Percentiles rank a stretch among this genome's conserved stretches.
Evolutionary conservation across 2,113 vertebrate species (phyloP).

Genomic region (Hassar affinis): DNA sequence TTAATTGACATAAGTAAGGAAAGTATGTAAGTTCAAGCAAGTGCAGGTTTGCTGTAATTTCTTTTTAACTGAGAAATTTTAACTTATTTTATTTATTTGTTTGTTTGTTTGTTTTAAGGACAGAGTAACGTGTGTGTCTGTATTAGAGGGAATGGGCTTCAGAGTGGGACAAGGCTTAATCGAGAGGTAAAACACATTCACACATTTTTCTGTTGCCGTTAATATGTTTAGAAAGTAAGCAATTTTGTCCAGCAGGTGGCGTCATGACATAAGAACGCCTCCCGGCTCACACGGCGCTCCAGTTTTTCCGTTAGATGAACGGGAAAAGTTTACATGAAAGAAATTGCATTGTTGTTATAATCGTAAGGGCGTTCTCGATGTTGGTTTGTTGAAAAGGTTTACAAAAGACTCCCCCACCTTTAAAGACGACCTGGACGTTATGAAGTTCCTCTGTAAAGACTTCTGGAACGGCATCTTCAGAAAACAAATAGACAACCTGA

Average conservation of each 20-base stretch:
- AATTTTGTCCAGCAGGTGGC: conserved; percentile 18
- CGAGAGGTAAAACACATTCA: conserved; percentile 70
- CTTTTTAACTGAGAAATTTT: too few relatives aligned
- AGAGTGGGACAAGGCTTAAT: conserved; percentile 83
- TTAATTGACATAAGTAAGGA: too few relatives aligned
- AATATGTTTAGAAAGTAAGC: not conserved
- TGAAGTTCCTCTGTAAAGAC: conserved; percentile 87
- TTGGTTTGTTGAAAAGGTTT: too few relatives aligned
- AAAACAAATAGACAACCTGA: conserved; percentile 82
- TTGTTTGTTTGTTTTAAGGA: conserved; percentile 63
- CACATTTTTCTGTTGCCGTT: not conserved
- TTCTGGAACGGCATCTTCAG: conserved; percentile 81
- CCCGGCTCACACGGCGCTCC: not conserved
- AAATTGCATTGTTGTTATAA: too few relatives aligned
- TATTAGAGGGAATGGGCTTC: conserved; percentile 83
- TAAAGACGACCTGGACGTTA: conserved; percentile 81
- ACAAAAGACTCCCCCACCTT: conserved; percentile 78
- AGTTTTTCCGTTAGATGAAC: not conserved
- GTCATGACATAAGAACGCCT: not conserved
- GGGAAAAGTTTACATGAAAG: too few relatives aligned
- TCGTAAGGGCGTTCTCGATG: too few relatives aligned
- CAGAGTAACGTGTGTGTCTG: conserved; percentile 70
- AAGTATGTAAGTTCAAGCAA: too few relatives aligned
- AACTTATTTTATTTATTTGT: not conserved
- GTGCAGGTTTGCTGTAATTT: too few relatives aligned